Base-by-base conservation (phyloP, 53 echinoderm and acorn worm species). In the Henricia sp. region DNA sequence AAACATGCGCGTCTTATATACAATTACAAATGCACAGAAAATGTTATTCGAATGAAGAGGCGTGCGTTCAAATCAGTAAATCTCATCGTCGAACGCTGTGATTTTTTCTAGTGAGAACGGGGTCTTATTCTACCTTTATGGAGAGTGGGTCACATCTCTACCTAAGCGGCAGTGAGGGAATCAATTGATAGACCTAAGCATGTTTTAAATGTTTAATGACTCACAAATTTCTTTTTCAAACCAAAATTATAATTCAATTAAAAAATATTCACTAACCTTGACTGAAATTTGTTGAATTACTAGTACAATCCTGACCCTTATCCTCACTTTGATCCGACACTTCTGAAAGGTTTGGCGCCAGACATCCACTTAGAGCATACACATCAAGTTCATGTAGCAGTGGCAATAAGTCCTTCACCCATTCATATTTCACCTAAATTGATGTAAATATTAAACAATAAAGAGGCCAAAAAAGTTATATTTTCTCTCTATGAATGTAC, bases 371-470 rank as follows among this genome's bases (percentile, higher is more conserved):
- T 85, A 96, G 35, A 0, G 86, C 93, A 69, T 96, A 96, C 13
- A 84, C 96, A 87, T 96, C 96, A 16, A 96, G 84, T 63, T 96
- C 96, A 88, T 96, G 96, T 27, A 96, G 68, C 76, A 87, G 85
- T 51, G 96, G 96, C 34, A 96, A 89, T 71, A 93, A 74, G 21
- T 93, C 91, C 86, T 93, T 91, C 0, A 96, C 82, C 93, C 93
- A 96, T 14, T 96, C 93, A 82, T 96, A 96, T 30, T 91, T 89
- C 11, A 96, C 86, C 96, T 96, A 64, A 82, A n/a, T n/a, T n/a
- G n/a, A n/a, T n/a, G n/a, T 52, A 11, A 3, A 52, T 52, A 5
- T 3, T 11, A 52, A 20, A 51, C 20, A 20, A 3, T 1, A 20
- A 51, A 20, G n/a, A n/a, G n/a, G n/a, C n/a, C n/a, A n/a, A n/a